A percentile compares a stretch with the other conserved stretches of the same genome.
These are phyloP conservation scores for Andinoacara biseriatus DNA, from an alignment of 2,113 vertebrate genomes.

Conservation along the genomic window DNA sequence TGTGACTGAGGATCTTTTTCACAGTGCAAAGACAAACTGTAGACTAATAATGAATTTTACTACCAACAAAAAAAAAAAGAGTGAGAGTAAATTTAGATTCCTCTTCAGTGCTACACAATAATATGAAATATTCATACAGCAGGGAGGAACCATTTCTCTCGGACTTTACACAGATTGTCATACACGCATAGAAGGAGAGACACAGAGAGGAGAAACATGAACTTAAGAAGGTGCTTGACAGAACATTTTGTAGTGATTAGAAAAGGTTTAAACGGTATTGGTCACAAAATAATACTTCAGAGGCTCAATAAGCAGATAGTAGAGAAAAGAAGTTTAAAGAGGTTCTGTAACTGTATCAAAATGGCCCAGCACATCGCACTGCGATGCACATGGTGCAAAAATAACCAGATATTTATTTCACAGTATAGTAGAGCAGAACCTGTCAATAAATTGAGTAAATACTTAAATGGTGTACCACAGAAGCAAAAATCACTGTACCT, in stretches of 20 bases:
- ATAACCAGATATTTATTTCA: constrained; percentile 47
- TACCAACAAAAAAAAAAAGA: constrained; percentile 15
- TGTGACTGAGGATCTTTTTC: constrained; percentile 39
- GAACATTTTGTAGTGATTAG: constrained; percentile 32
- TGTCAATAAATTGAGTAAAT: background rate
- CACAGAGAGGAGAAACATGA: constrained; percentile 4
- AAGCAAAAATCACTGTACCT: background rate
- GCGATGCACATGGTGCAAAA: constrained; percentile 54
- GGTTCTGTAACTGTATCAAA: constrained; percentile 55
- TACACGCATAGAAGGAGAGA: constrained; percentile 9
- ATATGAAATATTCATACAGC: constrained; percentile 62
- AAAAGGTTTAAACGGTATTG: constrained; percentile 47
- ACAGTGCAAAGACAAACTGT: constrained; percentile 53
- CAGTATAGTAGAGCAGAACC: constrained; percentile 24
- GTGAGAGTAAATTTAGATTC: constrained; percentile 24
- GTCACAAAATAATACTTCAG: constrained; percentile 59
- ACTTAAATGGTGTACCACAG: background rate
- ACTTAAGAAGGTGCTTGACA: background rate
- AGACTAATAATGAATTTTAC: constrained; percentile 41
- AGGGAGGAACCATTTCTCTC: constrained; percentile 20
- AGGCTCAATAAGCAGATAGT: constrained; percentile 51
- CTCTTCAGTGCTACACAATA: constrained; percentile 55
- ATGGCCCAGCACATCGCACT: constrained; percentile 36
- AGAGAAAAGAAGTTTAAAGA: constrained; percentile 39
- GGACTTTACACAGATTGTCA: constrained; percentile 32